phyloP scores from a whole-genome alignment of 2,888 invertebrate genomes.

The Ectropis crepuscularia region DNA sequence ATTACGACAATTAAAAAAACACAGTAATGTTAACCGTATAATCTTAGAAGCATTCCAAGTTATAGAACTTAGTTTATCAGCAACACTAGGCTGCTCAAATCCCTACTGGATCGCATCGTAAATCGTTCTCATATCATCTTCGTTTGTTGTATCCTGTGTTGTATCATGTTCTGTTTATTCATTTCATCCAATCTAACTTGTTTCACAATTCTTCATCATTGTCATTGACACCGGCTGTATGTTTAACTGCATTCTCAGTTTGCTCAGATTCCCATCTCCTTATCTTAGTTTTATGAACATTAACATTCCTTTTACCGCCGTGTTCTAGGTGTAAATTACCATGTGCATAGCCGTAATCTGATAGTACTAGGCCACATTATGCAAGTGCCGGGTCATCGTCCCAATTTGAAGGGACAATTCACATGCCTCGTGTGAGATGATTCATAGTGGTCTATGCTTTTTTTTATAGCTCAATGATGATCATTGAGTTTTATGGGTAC shows the following conservation, averaged over 20 bases:
- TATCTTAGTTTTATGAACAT: slow-evolving; percentile 26
- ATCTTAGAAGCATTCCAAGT: too few species aligned
- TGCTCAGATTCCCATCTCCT: slow-evolving; percentile 24
- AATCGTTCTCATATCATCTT: not conserved
- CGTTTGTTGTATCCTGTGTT: not conserved
- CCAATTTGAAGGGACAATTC: slow-evolving; percentile 62
- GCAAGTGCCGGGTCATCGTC: slow-evolving; percentile 69
- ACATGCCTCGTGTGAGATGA: slow-evolving; percentile 43
- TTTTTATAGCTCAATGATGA: slow-evolving; percentile 33
- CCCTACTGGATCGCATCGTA: too few species aligned
- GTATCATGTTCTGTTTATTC: too few species aligned
- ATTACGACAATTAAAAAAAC: too few species aligned
- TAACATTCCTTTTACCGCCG: slow-evolving; percentile 31
- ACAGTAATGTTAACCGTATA: too few species aligned
- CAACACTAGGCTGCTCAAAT: too few species aligned
- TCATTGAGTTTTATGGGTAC: slow-evolving; percentile 33
- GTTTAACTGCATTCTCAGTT: slow-evolving; percentile 9
- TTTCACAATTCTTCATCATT: not conserved
- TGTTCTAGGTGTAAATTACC: slow-evolving; percentile 45
- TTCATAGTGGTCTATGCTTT: slow-evolving; percentile 46
- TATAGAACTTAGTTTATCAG: too few species aligned
- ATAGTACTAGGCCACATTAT: slow-evolving; percentile 58
- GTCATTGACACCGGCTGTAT: slow-evolving; percentile 4
- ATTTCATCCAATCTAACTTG: not conserved
- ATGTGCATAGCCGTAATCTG: slow-evolving; percentile 50